phyloP scores from a whole-genome alignment of 2,797 vertebrate species.

The Sebastes nivosus region DNA sequence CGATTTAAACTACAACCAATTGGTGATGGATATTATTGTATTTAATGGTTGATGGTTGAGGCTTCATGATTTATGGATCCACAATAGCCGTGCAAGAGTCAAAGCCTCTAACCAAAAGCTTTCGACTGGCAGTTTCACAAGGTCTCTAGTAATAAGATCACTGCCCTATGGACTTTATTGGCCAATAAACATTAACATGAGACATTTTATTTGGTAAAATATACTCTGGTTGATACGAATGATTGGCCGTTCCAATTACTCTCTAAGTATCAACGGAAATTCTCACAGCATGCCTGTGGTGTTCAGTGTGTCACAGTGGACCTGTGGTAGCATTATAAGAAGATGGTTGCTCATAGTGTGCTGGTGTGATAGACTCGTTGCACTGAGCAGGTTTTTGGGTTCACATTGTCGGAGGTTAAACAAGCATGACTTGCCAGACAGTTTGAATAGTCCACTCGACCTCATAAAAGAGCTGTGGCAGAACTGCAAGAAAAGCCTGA shows the following conservation, averaged over 20 bases:
- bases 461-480: constrained; percentile 49
- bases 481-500: constrained; percentile 23
- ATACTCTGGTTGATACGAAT: constrained; percentile 45
- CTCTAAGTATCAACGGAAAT: constrained; percentile 31
- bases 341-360: constrained; percentile 33
- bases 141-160: constrained; percentile 61
- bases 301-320: constrained; percentile 35
- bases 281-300: constrained; percentile 23
- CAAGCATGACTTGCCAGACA: constrained; percentile 27
- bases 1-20: neutral
- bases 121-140: constrained; percentile 50
- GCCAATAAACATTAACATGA: constrained; percentile 66
- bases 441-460: constrained; percentile 51
- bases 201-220: constrained; percentile 69
- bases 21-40: neutral
- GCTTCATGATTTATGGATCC: constrained; percentile 31
- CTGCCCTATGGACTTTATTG: constrained; percentile 53
- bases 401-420: constrained; percentile 66
- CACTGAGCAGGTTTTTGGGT: constrained; percentile 24
- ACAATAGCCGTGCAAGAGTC: constrained; percentile 17
- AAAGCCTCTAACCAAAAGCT: constrained; percentile 7
- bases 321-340: constrained; percentile 62
- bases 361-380: constrained; percentile 12
- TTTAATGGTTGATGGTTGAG: neutral
- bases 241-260: constrained; percentile 40